phyloP scores from a whole-genome alignment of 2,888 invertebrate genomes.

The Malthinus seriepunctatus region DNA sequence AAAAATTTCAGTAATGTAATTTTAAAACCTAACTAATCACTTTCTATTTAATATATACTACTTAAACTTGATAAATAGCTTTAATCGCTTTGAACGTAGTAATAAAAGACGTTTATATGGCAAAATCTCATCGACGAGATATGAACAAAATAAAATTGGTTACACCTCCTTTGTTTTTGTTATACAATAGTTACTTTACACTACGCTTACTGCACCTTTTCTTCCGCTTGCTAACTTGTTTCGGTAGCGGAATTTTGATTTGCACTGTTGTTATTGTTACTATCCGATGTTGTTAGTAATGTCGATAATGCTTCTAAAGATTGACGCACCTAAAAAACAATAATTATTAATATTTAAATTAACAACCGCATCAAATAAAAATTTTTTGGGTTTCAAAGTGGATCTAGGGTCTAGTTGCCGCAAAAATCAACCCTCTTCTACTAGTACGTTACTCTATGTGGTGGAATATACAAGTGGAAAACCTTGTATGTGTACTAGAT shows the following conservation, averaged over 20 bases:
- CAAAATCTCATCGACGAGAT: background rate
- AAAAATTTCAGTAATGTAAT: no score
- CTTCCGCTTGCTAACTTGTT: constrained; percentile 19
- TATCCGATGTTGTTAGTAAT: constrained; percentile 54
- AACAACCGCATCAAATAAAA: no score
- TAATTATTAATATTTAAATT: constrained; percentile 1
- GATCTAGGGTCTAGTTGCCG: no score
- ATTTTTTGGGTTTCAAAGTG: no score
- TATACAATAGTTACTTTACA: constrained; percentile 12
- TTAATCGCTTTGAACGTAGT: no score
- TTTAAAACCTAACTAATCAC: no score
- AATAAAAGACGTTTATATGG: no score
- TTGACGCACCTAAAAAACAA: constrained; percentile 69
- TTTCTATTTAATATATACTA: no score
- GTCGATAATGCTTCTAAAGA: constrained; percentile 79
- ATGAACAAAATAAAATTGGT: background rate
- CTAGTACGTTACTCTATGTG: no score
- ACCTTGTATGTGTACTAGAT: no score
- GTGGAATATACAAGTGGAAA: no score
- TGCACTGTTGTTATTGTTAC: constrained; percentile 32
- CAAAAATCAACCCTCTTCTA: no score
- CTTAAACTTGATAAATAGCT: background rate
- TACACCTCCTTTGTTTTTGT: constrained; percentile 6
- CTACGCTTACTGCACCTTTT: background rate
- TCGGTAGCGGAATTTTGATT: constrained; percentile 19